Base-by-base conservation (phyloP, 2,888 invertebrate genomes). In the Phalera bucephala region DNA sequence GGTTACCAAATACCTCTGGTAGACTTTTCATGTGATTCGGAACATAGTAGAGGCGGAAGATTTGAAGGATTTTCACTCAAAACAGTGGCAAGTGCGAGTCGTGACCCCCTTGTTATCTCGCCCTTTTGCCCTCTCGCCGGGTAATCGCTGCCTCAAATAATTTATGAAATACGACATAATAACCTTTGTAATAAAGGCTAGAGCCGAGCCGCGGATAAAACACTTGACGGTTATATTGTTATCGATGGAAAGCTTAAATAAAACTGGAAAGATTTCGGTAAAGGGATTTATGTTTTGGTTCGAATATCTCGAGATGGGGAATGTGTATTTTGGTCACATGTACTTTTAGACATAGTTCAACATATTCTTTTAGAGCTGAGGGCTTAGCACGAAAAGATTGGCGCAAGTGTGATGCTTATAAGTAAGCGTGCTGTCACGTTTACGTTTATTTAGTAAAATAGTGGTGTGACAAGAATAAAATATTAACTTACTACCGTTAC, bases 111-210 rank as follows among this genome's bases (percentile, higher is more conserved):
- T 67, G 68, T 71, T 75, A 73, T 71, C 72, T 68, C 59, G 59
- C 69, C 69, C 43, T 40, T 47, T 66, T 71, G 66, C 57, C 64
- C 61, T 22, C 22, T 22, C 22, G 22, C 22, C 45, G 56, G 67
- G 69, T 76, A 79, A 74, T 80, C 74, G 72, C 62, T 65, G 70
- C 71, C 72, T 76, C 70, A 78, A 75, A 80, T 82, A 81, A 81
- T 82, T 80, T 79, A 81, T 82, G 83, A 82, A 81, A 77, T 79
- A 82, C 78, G 80, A 75, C 76, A 75, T 81, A 77, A 80, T 83
- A 82, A 79, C 76, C 72, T 72, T 69, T 70, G 76, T 75, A 83
- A 80, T 83, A 83, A 82, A 76, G 74, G 74, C 63, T 61, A 65
- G 44, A 52, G 58, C 50, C 54, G 58, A 52, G 64, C 65, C 56